Percentiles rank a stretch among this genome's conserved stretches.
Evolutionary conservation across 1,140 invertebrate genomes (phyloP).

Genomic region (Penaeus vannamei): DNA sequence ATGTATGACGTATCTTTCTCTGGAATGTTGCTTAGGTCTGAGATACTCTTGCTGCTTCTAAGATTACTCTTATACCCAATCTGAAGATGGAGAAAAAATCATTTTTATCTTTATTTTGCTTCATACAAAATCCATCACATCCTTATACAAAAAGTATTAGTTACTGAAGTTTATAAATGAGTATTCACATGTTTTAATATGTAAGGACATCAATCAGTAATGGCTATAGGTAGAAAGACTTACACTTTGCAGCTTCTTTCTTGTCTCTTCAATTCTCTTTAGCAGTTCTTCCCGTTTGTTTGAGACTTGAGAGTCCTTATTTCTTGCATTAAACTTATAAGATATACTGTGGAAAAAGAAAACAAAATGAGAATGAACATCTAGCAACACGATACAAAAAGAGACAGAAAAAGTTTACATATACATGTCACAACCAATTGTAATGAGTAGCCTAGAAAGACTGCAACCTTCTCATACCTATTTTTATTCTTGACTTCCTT

Average conservation of each 20-base stretch:
- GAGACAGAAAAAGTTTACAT: no score
- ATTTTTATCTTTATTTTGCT: conserved; percentile 3
- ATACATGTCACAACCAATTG: no score
- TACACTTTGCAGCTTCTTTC: conserved; percentile 90
- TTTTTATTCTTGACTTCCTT: conserved; percentile 66
- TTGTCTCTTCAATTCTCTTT: conserved; percentile 88
- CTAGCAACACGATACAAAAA: neutral
- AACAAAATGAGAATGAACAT: neutral
- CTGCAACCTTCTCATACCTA: conserved; percentile 32
- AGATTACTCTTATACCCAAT: conserved; percentile 82
- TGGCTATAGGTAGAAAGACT: conserved; percentile 71
- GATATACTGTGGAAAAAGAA: conserved; percentile 68
- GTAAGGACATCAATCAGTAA: neutral
- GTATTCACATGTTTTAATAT: conserved; percentile 11
- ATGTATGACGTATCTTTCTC: conserved; percentile 68
- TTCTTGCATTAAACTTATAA: conserved; percentile 69
- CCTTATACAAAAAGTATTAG: no score
- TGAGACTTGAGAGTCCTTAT: conserved; percentile 63
- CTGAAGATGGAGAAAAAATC: conserved; percentile 72
- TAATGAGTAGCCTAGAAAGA: neutral
- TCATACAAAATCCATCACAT: neutral
- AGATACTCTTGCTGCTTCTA: conserved; percentile 87
- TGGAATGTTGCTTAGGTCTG: conserved; percentile 77
- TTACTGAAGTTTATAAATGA: conserved; percentile 14
- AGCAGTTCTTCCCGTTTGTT: conserved; percentile 87